Evolutionary conservation across 1,140 invertebrate species (phyloP), one percentile per base, ranked within the genome.

Genomic region (Dendrolimus punctatus): DNA sequence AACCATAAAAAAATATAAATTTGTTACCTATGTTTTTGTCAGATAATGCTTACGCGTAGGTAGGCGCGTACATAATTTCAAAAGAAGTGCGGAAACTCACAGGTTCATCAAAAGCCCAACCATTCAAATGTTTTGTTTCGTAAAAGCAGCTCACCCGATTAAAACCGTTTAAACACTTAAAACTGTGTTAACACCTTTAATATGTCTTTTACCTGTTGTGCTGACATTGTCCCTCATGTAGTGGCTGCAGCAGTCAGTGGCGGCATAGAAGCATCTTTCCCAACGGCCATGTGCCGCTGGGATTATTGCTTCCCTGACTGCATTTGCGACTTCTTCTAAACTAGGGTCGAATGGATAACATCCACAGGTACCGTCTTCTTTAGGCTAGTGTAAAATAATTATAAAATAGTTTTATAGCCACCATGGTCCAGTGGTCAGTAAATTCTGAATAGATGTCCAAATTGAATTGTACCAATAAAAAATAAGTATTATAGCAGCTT

Each of bases 301-400:
- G 6, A 85, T 58, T 9, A 81, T 23, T 0, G 79, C 72, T 0
- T 75, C 57, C 4, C 66, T 54, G 0, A 84, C 71, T 0, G 53
- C 64, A 0, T 10, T 60, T 0, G 66, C 57, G n/a, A 85, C 80
- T 54, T 78, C 72, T 41, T 72, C 69, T 9, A 82, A 64, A 8
- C 65, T 61, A n/a, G 77, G 79, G 47, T 86, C 81, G 53, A 83
- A 86, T 1, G 81, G 80, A 44, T 68, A 85, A 40, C 80, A 85
- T 0, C 72, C 80, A 49, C 76, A 80, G 1, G 73, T 73, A 1
- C 80, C 81, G 50, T 87, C 81, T 10, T 76, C 71, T 68, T 78
- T 84, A 5, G 64, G 41, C 49, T 59, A 45, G 9, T 23, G 9
- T 23, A 46, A 50, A 37, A 39, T 37, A 6, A 44, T 43, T 23